Evolutionary conservation across 2,888 invertebrate genomes (phyloP).

Genomic region (Liposcelis brunnea): DNA sequence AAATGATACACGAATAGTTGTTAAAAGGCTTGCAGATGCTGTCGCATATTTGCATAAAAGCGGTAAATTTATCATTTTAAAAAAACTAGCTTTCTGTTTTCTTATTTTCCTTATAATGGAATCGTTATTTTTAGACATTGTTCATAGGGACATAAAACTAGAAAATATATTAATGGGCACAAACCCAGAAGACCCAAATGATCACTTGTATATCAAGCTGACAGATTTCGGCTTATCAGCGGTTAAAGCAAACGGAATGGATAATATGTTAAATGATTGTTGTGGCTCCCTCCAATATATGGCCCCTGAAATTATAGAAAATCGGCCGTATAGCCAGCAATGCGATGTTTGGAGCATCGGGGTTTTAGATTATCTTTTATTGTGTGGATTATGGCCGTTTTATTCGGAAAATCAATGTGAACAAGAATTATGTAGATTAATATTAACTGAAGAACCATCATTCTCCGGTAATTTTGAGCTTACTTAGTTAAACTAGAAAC

Average conservation of each 20-base stretch:
- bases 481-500: no score
- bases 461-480: conserved; percentile 13
- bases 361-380: conserved; percentile 33
- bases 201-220: conserved; percentile 34
- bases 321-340: conserved; percentile 35
- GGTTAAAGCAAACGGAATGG: conserved; percentile 30
- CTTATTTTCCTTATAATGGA: background rate
- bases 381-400: conserved; percentile 27
- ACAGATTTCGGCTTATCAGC: conserved; percentile 39
- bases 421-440: conserved; percentile 21
- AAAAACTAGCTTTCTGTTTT: background rate
- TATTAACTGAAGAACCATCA: conserved; percentile 23
- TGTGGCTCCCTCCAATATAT: conserved; percentile 39
- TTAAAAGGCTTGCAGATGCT: conserved; percentile 25
- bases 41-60: conserved; percentile 29
- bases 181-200: conserved; percentile 29
- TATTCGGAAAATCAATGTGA: conserved; percentile 19
- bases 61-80: conserved; percentile 20
- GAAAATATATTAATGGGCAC: conserved; percentile 32
- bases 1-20: conserved; percentile 22
- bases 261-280: conserved; percentile 34
- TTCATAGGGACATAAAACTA: conserved; percentile 31
- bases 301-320: conserved; percentile 38
- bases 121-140: conserved; percentile 24
- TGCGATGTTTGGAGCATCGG: conserved; percentile 43